Base-by-base conservation (phyloP, 92 coral and sea anemone species). In the Porites rus region DNA sequence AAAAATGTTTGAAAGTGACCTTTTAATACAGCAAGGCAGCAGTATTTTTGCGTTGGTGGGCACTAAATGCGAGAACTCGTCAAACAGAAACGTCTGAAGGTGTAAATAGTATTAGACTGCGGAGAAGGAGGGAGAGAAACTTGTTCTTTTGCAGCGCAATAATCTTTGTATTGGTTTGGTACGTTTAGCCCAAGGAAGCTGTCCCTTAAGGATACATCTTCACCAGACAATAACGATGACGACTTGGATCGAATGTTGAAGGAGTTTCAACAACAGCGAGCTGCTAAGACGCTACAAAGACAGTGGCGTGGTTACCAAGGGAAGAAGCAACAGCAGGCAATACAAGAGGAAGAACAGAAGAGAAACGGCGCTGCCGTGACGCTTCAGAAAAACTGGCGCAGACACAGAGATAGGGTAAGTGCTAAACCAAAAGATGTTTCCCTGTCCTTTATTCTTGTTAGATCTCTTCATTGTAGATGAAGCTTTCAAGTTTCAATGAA, bases 331-430 rank as follows among this genome's bases (percentile, higher is more conserved):
- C 81, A 58, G 17, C 84, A 70, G 20, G 62, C 38, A 18, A 74
- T 25, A 51, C 28, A 59, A 59, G 84, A 84, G 31, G 89, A 88
- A 9, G 86, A 81, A 53, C 85, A 88, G 7, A 74, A 75, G 76
- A 86, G 81, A 53, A 93, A 93, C 69, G 72, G 79, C n/a, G 99
- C 99, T 28, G 99, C 99, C 13, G 77, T 87, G 22, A 95, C 98
- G 10, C 87, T 97, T 31, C 99, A 97, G 90, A 93, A 89, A 84
- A 90, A 95, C 69, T 97, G 99, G 99, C 86, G 95, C 52, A 89
- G 74, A 79, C 95, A 95, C 84, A 90, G 90, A 53, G 82, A 92
- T 0, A 63, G 50, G 92, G 98, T 94, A 51, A 78, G 93, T n/a
- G 18, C 1, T 25, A 6, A 17, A 13, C 4, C n/a, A 19, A 25